A percentile compares a stretch with the other conserved stretches of the same genome.
These are phyloP conservation scores for Drosophila hydei DNA, from an alignment of 1,140 invertebrate species.

Conservation along the genomic window DNA sequence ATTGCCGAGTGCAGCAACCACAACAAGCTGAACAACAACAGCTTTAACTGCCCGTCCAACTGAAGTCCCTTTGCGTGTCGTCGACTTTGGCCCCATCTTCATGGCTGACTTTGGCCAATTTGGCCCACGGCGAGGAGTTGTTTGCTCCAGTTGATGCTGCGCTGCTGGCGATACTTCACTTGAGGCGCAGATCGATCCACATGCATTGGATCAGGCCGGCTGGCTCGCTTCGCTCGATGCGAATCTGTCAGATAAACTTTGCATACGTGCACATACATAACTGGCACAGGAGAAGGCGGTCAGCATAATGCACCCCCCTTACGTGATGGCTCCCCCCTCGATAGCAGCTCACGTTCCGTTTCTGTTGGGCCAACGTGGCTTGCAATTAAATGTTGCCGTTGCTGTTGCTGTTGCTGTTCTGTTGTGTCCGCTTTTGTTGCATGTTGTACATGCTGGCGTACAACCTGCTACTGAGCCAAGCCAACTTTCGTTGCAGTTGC, in stretches of 20 bases:
- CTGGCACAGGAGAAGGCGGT: slow-evolving; percentile 57
- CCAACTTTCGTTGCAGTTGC: slow-evolving; percentile 54
- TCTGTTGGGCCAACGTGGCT: slow-evolving; percentile 68
- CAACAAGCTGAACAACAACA: slow-evolving; percentile 2
- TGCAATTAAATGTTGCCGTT: slow-evolving; percentile 69
- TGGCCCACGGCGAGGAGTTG: slow-evolving; percentile 44
- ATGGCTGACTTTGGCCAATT: slow-evolving; percentile 64
- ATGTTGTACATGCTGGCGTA: slow-evolving; percentile 57
- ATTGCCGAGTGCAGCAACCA: background rate
- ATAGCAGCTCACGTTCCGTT: slow-evolving; percentile 30
- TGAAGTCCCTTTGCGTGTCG: slow-evolving; percentile 60
- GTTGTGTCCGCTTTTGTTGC: slow-evolving; percentile 50
- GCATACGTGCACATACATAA: slow-evolving; percentile 59
- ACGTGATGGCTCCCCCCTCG: background rate
- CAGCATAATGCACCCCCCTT: slow-evolving; percentile 6
- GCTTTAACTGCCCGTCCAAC: slow-evolving; percentile 20
- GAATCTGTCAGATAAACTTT: slow-evolving; percentile 80
- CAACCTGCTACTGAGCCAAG: slow-evolving; percentile 60
- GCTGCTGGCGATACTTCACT: slow-evolving; percentile 71
- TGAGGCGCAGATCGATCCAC: slow-evolving; percentile 63
- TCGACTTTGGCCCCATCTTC: slow-evolving; percentile 34
- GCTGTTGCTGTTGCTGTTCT: background rate
- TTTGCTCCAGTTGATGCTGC: slow-evolving; percentile 43
- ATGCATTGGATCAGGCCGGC: slow-evolving; percentile 11
- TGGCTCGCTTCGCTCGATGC: slow-evolving; percentile 66